Base-by-base conservation (phyloP, 2,888 invertebrate genomes). In the Alcis repandata region DNA sequence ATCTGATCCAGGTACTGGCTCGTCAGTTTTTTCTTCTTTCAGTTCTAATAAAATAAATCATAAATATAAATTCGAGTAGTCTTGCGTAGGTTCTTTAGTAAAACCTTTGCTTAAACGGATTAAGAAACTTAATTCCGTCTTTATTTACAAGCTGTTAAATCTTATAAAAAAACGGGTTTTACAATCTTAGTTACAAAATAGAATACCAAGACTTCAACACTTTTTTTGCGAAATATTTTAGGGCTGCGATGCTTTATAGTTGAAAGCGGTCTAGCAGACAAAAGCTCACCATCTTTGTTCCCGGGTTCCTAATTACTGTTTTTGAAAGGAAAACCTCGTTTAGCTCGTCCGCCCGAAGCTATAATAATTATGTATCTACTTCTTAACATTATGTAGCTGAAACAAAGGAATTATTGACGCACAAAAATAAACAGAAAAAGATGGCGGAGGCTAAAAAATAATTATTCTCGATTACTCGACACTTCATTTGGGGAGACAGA, bases 201-300 rank as follows among this genome's bases (percentile, higher is more conserved):
- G 57, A 59, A 63, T 52, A 59, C 60, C 62, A 66, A 63, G 67
- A 59, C 60, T 9, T 13, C 45, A 27, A 9, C 38, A 54, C 53
- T 64, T 66, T 51, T 57, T 51, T n/a, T 27, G 58, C 57, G 41
- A 64, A 69, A 63, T 61, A 69, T 67, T 63, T 62, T 22, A 43
- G 48, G 27, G 46, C 15, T 9, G 19, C 22, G 43, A 67, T 71
- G 63, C 56, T 69, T 71, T 69, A 69, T 69, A 67, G 65, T 62
- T 54, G 49, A 68, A 68, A 68, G 63, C 46, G 58, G 36, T 56
- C 43, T 40, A 46, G 40, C 41, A 69, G 51, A 73, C 69, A 69
- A 73, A 69, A 63, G 70, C 57, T 46, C 70, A 68, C 67, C 61
- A 59, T 65, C 67, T 52, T 70, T 72, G 70, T 68, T 72, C 45